These are phyloP conservation scores for Papilio glaucus DNA, from an alignment of 1,140 invertebrate genomes.

Conservation along the genomic window DNA sequence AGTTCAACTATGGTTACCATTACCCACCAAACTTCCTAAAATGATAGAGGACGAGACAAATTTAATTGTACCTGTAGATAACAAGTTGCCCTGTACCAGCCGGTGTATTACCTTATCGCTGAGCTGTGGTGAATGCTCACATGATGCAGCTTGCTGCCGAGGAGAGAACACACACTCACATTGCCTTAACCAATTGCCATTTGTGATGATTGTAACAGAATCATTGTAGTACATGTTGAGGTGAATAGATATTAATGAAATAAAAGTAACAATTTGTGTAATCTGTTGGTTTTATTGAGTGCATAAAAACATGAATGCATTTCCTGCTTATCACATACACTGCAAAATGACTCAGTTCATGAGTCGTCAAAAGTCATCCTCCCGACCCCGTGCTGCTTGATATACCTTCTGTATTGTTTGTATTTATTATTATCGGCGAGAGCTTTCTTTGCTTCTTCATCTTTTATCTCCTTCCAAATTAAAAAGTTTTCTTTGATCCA, in stretches of 20 bases:
- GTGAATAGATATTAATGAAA: conserved; percentile 69
- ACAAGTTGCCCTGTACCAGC: conserved; percentile 12
- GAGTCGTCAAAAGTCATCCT: conserved; percentile 92
- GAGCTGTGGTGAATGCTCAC: too few species aligned
- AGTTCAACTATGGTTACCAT: conserved; percentile 28
- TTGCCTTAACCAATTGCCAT: conserved; percentile 74
- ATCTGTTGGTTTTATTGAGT: conserved; percentile 63
- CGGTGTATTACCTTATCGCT: too few species aligned
- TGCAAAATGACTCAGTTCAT: conserved; percentile 62
- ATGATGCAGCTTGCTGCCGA: too few species aligned
- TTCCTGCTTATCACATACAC: conserved; percentile 27
- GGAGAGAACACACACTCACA: conserved; percentile 46
- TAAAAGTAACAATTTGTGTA: conserved; percentile 78
- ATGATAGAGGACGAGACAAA: conserved; percentile 13
- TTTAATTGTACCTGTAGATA: conserved; percentile 27
- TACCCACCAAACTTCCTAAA: conserved; percentile 21
- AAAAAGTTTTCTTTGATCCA: conserved; percentile 93
- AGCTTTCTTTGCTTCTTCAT: conserved; percentile 92
- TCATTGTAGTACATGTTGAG: conserved; percentile 76
- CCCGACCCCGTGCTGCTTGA: conserved; percentile 91
- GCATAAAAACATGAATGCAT: conserved; percentile 40
- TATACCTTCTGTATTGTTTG: conserved; percentile 91
- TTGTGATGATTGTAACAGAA: conserved; percentile 70
- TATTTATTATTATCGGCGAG: conserved; percentile 90
- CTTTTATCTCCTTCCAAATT: conserved; percentile 91